Evolutionary conservation across 2,113 vertebrate species (phyloP), one percentile per base, ranked within the genome.

Genomic region (Monopterus albus): DNA sequence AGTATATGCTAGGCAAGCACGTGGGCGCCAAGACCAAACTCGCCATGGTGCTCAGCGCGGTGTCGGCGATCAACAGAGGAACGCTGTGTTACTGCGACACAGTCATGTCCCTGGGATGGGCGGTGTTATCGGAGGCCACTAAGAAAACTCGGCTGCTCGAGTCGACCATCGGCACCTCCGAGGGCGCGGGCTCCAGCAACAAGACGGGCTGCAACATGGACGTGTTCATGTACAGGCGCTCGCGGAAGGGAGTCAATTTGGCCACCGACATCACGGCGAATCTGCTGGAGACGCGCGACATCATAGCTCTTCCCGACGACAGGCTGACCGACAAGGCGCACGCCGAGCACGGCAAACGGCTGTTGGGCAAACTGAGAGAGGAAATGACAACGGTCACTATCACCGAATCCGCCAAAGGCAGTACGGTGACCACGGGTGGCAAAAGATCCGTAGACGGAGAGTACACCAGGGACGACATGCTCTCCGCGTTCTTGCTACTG

Each of bases 391-490:
- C 14, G n/a, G 72, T 75, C 7, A 14, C 20, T 1, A 75, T 75
- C 8, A 43, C 52, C 0, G 28, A 66, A 1, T 59, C 72, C 0
- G 2, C 14, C 3, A 75, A 51, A 13, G 51, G 59, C 0, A 2
- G 52, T 1, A 31, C 21, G 1, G 53, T 75, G 0, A 35, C 36
- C 0, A 75, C 72, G 0, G 72, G 72, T 0, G 72, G 72, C 0
- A 75, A 75, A 2, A 66, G 17, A 4, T 75, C 62, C 3, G 18
- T 50, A 2, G 0, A 12, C 0, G 62, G 72, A 5, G 45, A 75
- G 8, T 75, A 75, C 26, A 51, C 53, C 11, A 50, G 62, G 17
- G 72, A 75, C 13, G 72, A 75, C 2, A 26, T 75, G 61, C 45
- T 74, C 5, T 74, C 72, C 0, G 61, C 72, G 0, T 57, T 74